These are phyloP conservation scores for Fissipunctia ypsillon DNA, from an alignment of 2,888 invertebrate species.

Conservation along the genomic window DNA sequence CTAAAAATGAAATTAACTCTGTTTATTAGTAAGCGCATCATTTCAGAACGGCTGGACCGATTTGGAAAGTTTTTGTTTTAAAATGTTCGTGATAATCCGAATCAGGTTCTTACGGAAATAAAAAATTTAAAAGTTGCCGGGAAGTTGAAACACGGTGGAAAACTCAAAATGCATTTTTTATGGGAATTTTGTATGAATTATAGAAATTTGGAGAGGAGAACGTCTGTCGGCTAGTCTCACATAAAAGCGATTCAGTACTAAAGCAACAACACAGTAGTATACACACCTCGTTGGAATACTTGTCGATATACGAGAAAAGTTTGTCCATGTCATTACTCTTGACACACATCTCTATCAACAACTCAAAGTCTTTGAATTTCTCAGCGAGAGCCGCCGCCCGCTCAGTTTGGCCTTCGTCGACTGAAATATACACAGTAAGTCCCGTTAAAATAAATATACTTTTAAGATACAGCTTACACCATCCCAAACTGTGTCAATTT, in stretches of 20 bases:
- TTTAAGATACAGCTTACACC: background rate
- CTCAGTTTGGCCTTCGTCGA: slow-evolving; percentile 94
- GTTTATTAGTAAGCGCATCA: no score
- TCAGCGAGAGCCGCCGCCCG: slow-evolving; percentile 96
- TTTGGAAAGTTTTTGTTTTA: no score
- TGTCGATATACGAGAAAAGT: slow-evolving; percentile 81
- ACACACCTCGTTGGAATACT: slow-evolving; percentile 81
- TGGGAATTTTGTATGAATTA: no score
- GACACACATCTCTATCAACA: slow-evolving; percentile 95
- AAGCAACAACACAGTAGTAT: background rate
- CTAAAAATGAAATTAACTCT: no score
- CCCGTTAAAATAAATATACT: background rate
- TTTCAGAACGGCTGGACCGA: no score
- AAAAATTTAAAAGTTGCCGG: no score
- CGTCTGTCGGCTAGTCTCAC: no score
- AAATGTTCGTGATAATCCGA: no score
- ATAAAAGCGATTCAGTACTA: background rate
- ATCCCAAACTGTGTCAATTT: background rate
- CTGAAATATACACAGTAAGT: slow-evolving; percentile 79
- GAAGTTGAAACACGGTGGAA: no score
- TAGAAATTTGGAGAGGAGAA: no score
- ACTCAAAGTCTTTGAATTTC: slow-evolving; percentile 96
- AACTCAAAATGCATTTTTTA: no score
- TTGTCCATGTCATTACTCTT: slow-evolving; percentile 92
- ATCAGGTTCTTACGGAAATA: no score